Base-by-base conservation (phyloP, 1,140 invertebrate species). In the Drosophila ogumai region DNA sequence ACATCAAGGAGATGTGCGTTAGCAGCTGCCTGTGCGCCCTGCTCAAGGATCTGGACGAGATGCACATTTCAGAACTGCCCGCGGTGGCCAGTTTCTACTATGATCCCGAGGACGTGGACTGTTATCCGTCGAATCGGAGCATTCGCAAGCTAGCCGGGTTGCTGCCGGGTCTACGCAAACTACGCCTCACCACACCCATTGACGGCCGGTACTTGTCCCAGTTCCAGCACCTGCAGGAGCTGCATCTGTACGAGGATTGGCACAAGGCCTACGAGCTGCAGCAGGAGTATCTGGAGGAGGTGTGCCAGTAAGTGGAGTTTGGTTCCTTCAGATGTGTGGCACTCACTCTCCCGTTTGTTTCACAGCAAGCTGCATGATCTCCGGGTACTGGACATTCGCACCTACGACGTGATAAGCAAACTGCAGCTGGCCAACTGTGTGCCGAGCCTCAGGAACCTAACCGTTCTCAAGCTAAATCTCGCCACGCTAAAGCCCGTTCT, bases 161-260 rank as follows among this genome's bases (percentile, higher is more conserved):
- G 36, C 61, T 91, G 66, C 90, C 90, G 19, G 88, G 79, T 41
- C 28, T 91, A 15, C 59, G 59, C 3, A 55, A 69, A 22, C 46
- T 91, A 3, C 79, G 90, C 19, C 58, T 91, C 6, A 91, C 90
- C 3, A 85, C 87, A 3, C 79, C 90, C 1, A 84, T 90, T n/a
- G 86, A 86, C 8, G 90, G 90, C 6, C 74, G 68, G 2, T 77
- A 81, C 31, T 36, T 91, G 8, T 64, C 71, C 0, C 59, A 87
- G 43, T 91, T 91, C 28, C 46, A 55, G n/a, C 56, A 90, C 12
- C 55, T 91, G 34, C 57, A 90, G 12, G 90, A 91, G 34, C 47
- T 91, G 1, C 80, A 90, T 15, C 59, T 91, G 43, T 91, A 91
- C 17, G 90, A 91, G 5, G 90, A 90, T 17, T 78, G 86, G 41